Evolutionary conservation across 2,888 invertebrate species (phyloP).

Genomic region (Athalia circularis): DNA sequence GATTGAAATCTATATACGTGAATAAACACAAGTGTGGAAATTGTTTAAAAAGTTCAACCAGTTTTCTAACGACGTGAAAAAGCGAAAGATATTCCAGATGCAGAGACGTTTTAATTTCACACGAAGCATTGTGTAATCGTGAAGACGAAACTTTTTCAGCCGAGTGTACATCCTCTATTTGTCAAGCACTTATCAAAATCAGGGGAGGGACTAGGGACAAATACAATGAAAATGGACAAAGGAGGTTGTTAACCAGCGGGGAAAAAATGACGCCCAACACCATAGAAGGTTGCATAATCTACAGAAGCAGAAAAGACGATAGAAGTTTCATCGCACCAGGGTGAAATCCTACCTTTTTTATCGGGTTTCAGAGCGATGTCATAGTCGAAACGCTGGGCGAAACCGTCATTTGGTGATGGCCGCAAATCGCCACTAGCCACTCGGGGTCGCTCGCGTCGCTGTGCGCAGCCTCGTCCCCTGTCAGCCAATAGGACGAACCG

Average conservation of each 20-base stretch:
- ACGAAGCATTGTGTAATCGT: slow-evolving; percentile 44
- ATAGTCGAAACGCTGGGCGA: slow-evolving; percentile 58
- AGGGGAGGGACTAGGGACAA: slow-evolving; percentile 37
- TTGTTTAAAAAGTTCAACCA: not conserved
- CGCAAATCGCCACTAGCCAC: slow-evolving; percentile 62
- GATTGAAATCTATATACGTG: slow-evolving; percentile 21
- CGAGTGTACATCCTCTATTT: slow-evolving; percentile 54
- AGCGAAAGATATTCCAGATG: slow-evolving; percentile 23
- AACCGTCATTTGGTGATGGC: slow-evolving; percentile 62
- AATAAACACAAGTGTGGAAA: slow-evolving; percentile 22
- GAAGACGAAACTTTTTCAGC: slow-evolving; percentile 43
- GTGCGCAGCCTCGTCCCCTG: slow-evolving; percentile 51
- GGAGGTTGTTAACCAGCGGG: slow-evolving; percentile 54
- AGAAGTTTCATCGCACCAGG: slow-evolving; percentile 40
- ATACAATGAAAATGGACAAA: slow-evolving; percentile 44
- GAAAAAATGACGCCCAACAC: slow-evolving; percentile 53
- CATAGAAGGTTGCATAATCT: slow-evolving; percentile 43
- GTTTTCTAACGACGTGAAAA: slow-evolving; percentile 18
- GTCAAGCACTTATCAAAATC: slow-evolving; percentile 46
- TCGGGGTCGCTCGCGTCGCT: slow-evolving; percentile 66
- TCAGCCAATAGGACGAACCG: slow-evolving; percentile 55
- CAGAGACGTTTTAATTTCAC: slow-evolving; percentile 35
- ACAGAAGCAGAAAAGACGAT: slow-evolving; percentile 44
- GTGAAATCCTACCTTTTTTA: slow-evolving; percentile 59
- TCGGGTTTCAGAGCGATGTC: slow-evolving; percentile 65